Evolutionary conservation across 35 echinoderm and acorn worm species (phyloP).

Genomic region (Ophioderma brevispina): DNA sequence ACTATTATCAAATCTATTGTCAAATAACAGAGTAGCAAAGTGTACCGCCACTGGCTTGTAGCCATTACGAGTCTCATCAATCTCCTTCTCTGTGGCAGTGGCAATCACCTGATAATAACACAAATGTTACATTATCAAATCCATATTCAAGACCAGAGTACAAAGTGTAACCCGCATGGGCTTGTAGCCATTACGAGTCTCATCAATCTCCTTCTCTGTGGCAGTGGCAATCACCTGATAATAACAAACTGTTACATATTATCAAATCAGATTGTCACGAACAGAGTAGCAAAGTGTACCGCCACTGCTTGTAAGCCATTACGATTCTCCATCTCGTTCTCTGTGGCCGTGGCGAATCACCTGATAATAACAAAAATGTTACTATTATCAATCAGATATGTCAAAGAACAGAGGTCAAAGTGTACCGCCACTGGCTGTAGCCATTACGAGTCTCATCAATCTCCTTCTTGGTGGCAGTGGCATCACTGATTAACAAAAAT

Average conservation of each 20-base stretch:
- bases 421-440: slow-evolving; percentile 86
- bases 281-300: slow-evolving; percentile 84
- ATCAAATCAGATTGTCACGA: too few species aligned
- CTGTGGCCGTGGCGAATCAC: slow-evolving; percentile 91
- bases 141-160: slow-evolving; percentile 92
- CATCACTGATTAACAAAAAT: too few species aligned
- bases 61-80: slow-evolving; percentile 95
- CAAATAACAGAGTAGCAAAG: too few species aligned
- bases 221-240: slow-evolving; percentile 95
- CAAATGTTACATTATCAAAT: too few species aligned
- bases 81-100: slow-evolving; percentile 88
- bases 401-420: slow-evolving; percentile 87
- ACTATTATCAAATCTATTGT: too few species aligned
- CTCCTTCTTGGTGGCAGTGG: slow-evolving; percentile 85
- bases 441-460: slow-evolving; percentile 98
- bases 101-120: slow-evolving; percentile 99
- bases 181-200: slow-evolving; percentile 93
- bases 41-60: slow-evolving; percentile 94
- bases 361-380: too few species aligned
- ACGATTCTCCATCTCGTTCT: slow-evolving; percentile 93
- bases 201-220: slow-evolving; percentile 96
- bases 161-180: slow-evolving; percentile 73
- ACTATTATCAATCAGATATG: too few species aligned
- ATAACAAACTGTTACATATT: too few species aligned
- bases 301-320: slow-evolving; percentile 93